phyloP scores from a whole-genome alignment of 2,888 invertebrate genomes.

The Drosophila emarginata region DNA sequence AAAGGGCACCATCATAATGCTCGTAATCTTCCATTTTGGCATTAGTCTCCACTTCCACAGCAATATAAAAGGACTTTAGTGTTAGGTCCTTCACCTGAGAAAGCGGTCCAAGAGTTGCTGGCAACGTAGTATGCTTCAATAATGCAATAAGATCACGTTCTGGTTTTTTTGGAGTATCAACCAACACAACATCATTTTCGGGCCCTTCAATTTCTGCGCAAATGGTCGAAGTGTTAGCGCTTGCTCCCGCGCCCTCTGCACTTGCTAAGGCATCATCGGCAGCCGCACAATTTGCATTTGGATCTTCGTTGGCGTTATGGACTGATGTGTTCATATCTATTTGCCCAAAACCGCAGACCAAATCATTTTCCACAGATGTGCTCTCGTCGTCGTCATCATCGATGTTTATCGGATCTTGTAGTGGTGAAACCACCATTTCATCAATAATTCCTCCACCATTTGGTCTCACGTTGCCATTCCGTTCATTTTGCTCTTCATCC shows the following conservation, averaged over 20 bases:
- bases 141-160: constrained; percentile 87
- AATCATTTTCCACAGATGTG: constrained; percentile 85
- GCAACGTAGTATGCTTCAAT: constrained; percentile 84
- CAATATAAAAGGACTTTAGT: constrained; percentile 84
- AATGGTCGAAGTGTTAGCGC: constrained; percentile 83
- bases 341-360: constrained; percentile 84
- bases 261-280: constrained; percentile 62
- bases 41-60: constrained; percentile 85
- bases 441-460: constrained; percentile 27
- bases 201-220: constrained; percentile 93
- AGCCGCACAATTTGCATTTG: constrained; percentile 83
- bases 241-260: constrained; percentile 54
- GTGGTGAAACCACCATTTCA: constrained; percentile 39
- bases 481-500: constrained; percentile 84
- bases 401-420: constrained; percentile 43
- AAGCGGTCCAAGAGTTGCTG: constrained; percentile 71
- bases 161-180: constrained; percentile 89
- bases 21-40: constrained; percentile 79
- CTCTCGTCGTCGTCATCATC: constrained; percentile 86
- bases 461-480: constrained; percentile 87
- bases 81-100: constrained; percentile 82
- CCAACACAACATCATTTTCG: constrained; percentile 89
- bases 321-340: constrained; percentile 82
- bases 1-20: constrained; percentile 75
- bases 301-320: constrained; percentile 83